Base-by-base conservation (phyloP, 2,888 invertebrate genomes). In the Yponomeuta sedellus region DNA sequence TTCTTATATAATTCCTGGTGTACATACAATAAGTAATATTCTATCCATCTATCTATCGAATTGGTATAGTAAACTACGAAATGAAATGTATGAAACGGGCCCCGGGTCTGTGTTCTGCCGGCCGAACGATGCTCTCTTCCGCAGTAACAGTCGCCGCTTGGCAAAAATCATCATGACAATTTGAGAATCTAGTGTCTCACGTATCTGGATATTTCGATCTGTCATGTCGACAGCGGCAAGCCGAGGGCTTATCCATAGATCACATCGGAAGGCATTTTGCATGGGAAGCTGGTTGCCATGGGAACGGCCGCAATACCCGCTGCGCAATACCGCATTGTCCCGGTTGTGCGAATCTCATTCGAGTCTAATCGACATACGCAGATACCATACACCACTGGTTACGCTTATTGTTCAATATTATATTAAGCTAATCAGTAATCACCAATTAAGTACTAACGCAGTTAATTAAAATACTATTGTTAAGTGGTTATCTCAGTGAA, bases 211-310 rank as follows among this genome's bases (percentile, higher is more conserved):
- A 16, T 52, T 16, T 16, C 44, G 16, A 52, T 12, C 16, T 52
- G 44, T 52, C 44, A 52, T 52, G 12, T 52, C 44, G 12, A 52
- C 44, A 52, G 12, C 44, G 44, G 2, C 44, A 52, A 12, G 44
- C 16, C 16, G 16, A 12, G 44, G 44, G 44, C 2, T 12, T 12
- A 2, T 16, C 22, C 40, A 63, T 22, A 44, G 63, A 44, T 20
- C 44, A 63, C 63, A 63, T 57, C 28, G 28, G 64, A 56, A n/a
- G 64, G 16, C 57, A 64, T 16, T n/a, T 63, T 71, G 68, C 72
- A 71, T 69, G 73, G 70, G 72, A 72, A 71, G n/a, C 5, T 20
- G 58, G 66, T 64, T 66, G 68, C 68, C 69, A 70, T 70, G 70
- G 69, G 66, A 69, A 63, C 67, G 61, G 39, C 62, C 6, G 28